phyloP scores from a whole-genome alignment of 1,140 invertebrate species.

The Frieseomelitta varia region DNA sequence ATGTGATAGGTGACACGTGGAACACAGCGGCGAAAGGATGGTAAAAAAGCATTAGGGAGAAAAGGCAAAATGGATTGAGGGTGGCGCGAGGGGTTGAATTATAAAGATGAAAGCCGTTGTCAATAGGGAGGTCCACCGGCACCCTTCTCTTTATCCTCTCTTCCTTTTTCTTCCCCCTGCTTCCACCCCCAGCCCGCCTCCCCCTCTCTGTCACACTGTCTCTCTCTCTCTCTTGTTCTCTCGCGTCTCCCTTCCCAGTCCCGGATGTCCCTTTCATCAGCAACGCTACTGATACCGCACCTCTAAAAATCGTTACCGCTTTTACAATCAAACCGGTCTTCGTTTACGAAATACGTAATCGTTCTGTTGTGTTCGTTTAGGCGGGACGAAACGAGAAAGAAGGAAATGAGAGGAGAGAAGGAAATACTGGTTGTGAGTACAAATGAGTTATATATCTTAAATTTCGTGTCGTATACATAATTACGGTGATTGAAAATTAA shows the following conservation, averaged over 20 bases:
- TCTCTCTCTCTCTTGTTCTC: background rate
- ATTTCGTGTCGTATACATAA: too few relatives aligned
- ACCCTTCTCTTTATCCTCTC: conserved; percentile 72
- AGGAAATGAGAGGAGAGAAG: conserved; percentile 12
- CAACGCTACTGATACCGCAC: conserved; percentile 42
- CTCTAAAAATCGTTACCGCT: conserved; percentile 51
- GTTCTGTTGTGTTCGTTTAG: conserved; percentile 7
- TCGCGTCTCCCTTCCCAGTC: conserved; percentile 10
- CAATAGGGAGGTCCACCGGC: conserved; percentile 74
- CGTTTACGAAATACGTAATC: background rate
- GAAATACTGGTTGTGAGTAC: background rate
- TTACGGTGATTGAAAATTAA: too few relatives aligned
- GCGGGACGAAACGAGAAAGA: background rate
- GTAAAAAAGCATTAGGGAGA: conserved; percentile 76
- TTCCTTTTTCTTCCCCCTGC: conserved; percentile 60
- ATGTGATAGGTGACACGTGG: conserved; percentile 59
- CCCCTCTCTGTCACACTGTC: background rate
- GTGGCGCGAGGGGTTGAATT: conserved; percentile 78
- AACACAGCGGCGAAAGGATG: conserved; percentile 50
- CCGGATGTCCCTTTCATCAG: conserved; percentile 27
- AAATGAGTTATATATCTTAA: too few relatives aligned
- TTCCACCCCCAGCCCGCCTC: background rate
- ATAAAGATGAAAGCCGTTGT: conserved; percentile 80
- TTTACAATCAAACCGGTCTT: background rate
- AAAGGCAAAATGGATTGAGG: conserved; percentile 78